Evolutionary conservation across 2,113 vertebrate species (phyloP).

Genomic region (Arothron firmamentum): DNA sequence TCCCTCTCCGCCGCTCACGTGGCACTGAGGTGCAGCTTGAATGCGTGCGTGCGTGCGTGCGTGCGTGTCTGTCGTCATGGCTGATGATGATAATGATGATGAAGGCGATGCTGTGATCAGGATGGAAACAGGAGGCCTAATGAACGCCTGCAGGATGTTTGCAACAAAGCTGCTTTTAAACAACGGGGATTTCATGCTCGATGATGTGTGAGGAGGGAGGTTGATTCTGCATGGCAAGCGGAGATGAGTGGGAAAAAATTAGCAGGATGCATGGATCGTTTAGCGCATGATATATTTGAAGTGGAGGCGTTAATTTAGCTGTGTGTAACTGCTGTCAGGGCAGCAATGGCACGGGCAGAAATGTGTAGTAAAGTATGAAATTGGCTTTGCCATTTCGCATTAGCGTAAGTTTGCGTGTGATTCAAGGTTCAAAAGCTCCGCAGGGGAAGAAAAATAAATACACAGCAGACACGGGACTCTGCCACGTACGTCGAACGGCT

Average conservation of each 20-base stretch:
- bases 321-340: slow-evolving; percentile 24
- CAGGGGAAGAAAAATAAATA: neutral
- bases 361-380: slow-evolving; percentile 25
- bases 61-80: slow-evolving; percentile 1
- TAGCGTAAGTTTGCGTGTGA: slow-evolving; percentile 15
- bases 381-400: slow-evolving; percentile 33
- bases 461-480: neutral
- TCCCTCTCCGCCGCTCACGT: slow-evolving; percentile 11
- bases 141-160: slow-evolving; percentile 35
- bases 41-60: slow-evolving; percentile 10
- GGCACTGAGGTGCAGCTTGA: slow-evolving; percentile 20
- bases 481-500: slow-evolving; percentile 8
- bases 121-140: slow-evolving; percentile 29
- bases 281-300: neutral
- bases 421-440: slow-evolving; percentile 13
- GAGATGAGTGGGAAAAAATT: neutral
- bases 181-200: slow-evolving; percentile 34
- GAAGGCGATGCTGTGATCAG: slow-evolving; percentile 23
- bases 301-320: slow-evolving; percentile 20
- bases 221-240: neutral
- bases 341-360: slow-evolving; percentile 4
- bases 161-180: slow-evolving; percentile 27
- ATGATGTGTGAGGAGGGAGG: slow-evolving; percentile 12
- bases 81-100: slow-evolving; percentile 1
- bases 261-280: slow-evolving; percentile 12